A percentile compares a stretch with the other conserved stretches of the same genome.
These are phyloP conservation scores for Vulpes lagopus DNA, from an alignment of 2,113 vertebrate genomes.

Conservation along the genomic window DNA sequence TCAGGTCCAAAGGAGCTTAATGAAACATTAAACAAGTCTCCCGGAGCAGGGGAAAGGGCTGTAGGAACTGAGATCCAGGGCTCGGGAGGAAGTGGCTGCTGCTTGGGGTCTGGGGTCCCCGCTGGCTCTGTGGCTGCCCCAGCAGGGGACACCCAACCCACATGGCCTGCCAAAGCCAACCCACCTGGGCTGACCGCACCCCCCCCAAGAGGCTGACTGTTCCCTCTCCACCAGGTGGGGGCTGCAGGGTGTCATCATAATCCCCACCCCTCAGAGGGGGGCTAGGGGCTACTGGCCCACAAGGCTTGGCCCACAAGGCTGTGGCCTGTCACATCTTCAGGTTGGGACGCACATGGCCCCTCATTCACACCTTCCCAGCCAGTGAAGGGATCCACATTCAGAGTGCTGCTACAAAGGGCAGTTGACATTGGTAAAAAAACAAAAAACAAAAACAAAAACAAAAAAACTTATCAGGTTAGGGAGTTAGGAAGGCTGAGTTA, in stretches of 20 bases:
- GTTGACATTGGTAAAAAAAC: no score
- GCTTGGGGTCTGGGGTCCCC: no score
- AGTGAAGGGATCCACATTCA: background rate
- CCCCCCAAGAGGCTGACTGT: background rate
- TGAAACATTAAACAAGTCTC: background rate
- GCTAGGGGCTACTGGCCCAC: background rate
- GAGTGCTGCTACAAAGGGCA: background rate
- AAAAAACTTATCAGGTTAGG: background rate
- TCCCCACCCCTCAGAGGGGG: rapidly evolving
- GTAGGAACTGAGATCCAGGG: no score
- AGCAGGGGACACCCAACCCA: background rate
- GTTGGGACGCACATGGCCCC: rapidly evolving
- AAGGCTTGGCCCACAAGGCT: no score
- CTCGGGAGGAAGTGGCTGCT: background rate
- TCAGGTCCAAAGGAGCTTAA: background rate
- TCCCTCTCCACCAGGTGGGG: background rate
- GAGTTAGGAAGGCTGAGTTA: background rate
- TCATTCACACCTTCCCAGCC: background rate
- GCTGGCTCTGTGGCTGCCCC: background rate
- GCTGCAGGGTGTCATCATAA: background rate
- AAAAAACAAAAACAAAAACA: no score
- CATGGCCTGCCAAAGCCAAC: background rate
- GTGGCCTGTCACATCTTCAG: background rate
- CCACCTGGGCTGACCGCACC: background rate
- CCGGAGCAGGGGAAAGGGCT: background rate